These are phyloP conservation scores for Ptychochromis oligacanthus DNA, from an alignment of 2,113 vertebrate genomes.

Conservation along the genomic window DNA sequence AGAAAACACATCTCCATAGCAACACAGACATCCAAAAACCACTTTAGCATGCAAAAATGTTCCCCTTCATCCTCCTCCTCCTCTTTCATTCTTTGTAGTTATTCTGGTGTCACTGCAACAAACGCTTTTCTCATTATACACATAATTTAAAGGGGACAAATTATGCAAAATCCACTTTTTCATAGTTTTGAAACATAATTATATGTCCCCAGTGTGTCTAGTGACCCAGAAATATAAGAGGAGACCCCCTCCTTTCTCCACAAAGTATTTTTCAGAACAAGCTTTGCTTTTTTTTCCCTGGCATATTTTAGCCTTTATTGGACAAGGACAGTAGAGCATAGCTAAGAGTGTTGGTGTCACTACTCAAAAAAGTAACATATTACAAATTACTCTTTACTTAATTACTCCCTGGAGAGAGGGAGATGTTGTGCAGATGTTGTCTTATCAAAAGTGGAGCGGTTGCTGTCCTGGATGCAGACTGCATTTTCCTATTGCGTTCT, in stretches of 20 bases:
- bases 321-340: not conserved
- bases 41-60: constrained; percentile 24
- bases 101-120: constrained; percentile 19
- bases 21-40: constrained; percentile 45
- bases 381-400: not conserved
- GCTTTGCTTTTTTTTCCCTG: too few relatives aligned
- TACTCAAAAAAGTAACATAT: not conserved
- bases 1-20: constrained; percentile 33
- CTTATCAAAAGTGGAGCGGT: too few relatives aligned
- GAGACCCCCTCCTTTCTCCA: not conserved
- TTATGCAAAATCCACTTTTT: not conserved
- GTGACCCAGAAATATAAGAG: not conserved
- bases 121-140: not conserved
- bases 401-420: not conserved
- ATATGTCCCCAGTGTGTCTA: not conserved
- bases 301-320: not conserved
- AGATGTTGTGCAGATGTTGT: too few relatives aligned
- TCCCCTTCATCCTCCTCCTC: not conserved
- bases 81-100: not conserved
- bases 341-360: not conserved
- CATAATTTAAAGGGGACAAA: not conserved
- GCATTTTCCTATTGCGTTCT: too few relatives aligned
- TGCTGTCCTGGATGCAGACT: too few relatives aligned
- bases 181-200: not conserved
- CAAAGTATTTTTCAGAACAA: not conserved